Conservation (phyloP, 2,888 invertebrate species). For the Cotesia congregata region DNA sequence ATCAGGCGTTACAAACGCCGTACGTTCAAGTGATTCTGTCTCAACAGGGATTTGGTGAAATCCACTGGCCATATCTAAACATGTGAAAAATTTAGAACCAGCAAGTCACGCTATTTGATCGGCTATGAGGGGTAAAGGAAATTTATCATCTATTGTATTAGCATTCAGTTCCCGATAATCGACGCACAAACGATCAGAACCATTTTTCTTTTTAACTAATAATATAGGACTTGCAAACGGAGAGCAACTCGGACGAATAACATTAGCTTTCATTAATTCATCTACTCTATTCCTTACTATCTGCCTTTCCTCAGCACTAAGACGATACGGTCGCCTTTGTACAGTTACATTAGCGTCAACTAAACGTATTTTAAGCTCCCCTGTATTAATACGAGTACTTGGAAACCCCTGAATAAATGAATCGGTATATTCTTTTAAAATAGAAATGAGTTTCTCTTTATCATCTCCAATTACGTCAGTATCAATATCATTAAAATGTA, state of each 20-base stretch:
- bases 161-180: constrained; percentile 57
- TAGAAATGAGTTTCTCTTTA: constrained; percentile 30
- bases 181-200: constrained; percentile 49
- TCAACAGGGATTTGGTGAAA: constrained; percentile 48
- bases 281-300: constrained; percentile 40
- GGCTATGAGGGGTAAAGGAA: constrained; percentile 63
- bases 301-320: constrained; percentile 34
- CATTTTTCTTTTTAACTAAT: constrained; percentile 50
- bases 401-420: constrained; percentile 38
- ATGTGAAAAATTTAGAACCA: not conserved
- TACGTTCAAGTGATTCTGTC: constrained; percentile 34
- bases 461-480: constrained; percentile 33
- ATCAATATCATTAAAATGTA: constrained; percentile 31
- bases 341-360: constrained; percentile 42
- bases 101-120: constrained; percentile 60
- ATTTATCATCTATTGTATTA: constrained; percentile 56
- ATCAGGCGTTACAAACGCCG: constrained; percentile 38
- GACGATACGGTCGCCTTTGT: constrained; percentile 43
- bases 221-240: constrained; percentile 45
- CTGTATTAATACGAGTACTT: constrained; percentile 41
- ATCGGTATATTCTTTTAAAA: constrained; percentile 28
- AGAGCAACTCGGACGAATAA: constrained; percentile 43
- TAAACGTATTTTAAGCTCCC: constrained; percentile 44
- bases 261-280: constrained; percentile 42
- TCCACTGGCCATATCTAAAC: constrained; percentile 36